phyloP scores from a whole-genome alignment of 2,888 invertebrate genomes.

The Sinodicranocentrus sp. region DNA sequence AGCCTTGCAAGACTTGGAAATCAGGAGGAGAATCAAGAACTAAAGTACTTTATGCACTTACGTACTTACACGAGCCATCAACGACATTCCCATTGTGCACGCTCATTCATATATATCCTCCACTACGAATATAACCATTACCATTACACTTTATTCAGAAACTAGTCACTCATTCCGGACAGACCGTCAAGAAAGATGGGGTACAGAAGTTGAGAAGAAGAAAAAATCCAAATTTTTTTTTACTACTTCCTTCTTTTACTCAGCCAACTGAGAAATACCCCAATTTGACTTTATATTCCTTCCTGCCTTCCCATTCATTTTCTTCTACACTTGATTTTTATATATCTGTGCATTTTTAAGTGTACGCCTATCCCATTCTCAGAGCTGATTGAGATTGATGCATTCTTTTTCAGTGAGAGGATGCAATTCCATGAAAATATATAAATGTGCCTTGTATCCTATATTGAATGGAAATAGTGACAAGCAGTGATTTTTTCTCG shows the following conservation, averaged over 20 bases:
- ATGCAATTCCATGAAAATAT: background rate
- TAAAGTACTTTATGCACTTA: constrained; percentile 29
- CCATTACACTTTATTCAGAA: constrained; percentile 50
- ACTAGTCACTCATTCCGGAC: constrained; percentile 27
- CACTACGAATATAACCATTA: constrained; percentile 29
- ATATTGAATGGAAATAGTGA: too few relatives aligned
- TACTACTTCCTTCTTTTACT: constrained; percentile 7
- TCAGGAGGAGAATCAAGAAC: constrained; percentile 16
- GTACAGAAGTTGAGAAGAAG: background rate
- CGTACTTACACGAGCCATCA: constrained; percentile 12
- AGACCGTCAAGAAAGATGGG: background rate
- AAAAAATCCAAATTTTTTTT: constrained; percentile 26
- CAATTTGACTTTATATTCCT: constrained; percentile 53
- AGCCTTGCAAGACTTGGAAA: constrained; percentile 1
- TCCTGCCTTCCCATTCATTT: constrained; percentile 4
- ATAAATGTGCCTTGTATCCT: background rate
- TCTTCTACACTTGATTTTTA: too few relatives aligned
- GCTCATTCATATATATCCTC: background rate
- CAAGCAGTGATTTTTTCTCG: too few relatives aligned
- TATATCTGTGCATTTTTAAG: background rate
- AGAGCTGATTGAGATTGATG: constrained; percentile 56
- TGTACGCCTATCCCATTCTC: constrained; percentile 7
- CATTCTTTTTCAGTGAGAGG: constrained; percentile 4
- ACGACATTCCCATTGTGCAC: constrained; percentile 19
- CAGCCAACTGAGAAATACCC: constrained; percentile 61